Percentiles rank a stretch among this genome's conserved stretches.
Evolutionary conservation across 2,113 vertebrate species (phyloP).

Genomic region (Regulus satrapa): DNA sequence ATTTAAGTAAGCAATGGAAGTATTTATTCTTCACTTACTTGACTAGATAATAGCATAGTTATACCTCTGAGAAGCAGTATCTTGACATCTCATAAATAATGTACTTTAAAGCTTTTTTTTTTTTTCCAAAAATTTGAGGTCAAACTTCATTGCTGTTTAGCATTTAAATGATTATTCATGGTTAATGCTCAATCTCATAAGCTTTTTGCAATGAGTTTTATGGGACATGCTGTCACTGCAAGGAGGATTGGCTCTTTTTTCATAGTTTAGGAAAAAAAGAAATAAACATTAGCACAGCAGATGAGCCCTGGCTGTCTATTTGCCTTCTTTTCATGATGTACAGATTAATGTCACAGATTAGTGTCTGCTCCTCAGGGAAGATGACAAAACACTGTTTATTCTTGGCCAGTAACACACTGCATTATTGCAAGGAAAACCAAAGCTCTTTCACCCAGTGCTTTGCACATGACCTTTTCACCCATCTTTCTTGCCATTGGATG

Average conservation of each 20-base stretch:
- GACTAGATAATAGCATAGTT: background rate
- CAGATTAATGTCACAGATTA: background rate
- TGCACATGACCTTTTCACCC: background rate
- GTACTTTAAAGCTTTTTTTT: background rate
- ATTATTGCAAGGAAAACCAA: background rate
- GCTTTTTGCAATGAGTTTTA: background rate
- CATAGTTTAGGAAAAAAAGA: background rate
- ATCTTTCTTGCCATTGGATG: background rate
- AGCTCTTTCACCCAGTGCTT: background rate
- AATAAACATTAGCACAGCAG: background rate
- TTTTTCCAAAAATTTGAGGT: background rate
- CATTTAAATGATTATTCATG: background rate
- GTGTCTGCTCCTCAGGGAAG: background rate
- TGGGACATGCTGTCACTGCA: background rate
- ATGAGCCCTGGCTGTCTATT: background rate
- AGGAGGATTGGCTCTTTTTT: background rate
- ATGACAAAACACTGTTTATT: background rate
- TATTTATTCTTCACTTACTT: background rate
- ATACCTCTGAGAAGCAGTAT: background rate
- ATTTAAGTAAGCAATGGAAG: background rate
- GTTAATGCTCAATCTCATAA: background rate
- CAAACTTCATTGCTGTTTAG: background rate
- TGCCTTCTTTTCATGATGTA: background rate
- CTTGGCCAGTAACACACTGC: background rate
- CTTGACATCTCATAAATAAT: background rate